Percentiles rank a stretch among this genome's conserved stretches.
Conservation (phyloP, 2,888 invertebrate genomes). For the Axea sp. region DNA sequence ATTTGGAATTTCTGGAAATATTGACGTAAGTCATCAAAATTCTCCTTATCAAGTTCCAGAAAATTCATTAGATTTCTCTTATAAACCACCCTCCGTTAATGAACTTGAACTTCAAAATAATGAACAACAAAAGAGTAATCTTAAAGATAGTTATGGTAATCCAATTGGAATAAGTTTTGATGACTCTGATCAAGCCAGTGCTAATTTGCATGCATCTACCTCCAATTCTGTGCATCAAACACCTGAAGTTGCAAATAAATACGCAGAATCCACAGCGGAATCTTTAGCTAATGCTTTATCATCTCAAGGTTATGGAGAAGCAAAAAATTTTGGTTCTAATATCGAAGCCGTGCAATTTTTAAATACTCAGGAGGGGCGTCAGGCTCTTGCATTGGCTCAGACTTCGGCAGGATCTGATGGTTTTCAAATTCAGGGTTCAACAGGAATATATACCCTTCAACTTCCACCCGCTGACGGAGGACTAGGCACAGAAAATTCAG, state of each 20-base stretch:
- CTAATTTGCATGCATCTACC: constrained; percentile 38
- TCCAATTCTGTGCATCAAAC: constrained; percentile 54
- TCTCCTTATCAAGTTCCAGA: constrained; percentile 55
- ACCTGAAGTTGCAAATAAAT: constrained; percentile 12
- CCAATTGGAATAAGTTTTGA: constrained; percentile 66
- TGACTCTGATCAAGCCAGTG: constrained; percentile 51
- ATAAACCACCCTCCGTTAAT: constrained; percentile 67
- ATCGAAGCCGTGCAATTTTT: constrained; percentile 72
- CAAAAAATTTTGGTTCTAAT: constrained; percentile 68
- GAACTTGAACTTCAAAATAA: constrained; percentile 70
- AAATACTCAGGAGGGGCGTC: constrained; percentile 70
- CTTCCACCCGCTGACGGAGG: constrained; percentile 85
- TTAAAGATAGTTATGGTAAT: constrained; percentile 76
- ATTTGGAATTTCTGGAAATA: constrained; percentile 15
- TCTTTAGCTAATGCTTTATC: constrained; percentile 67
- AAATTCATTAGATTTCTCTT: constrained; percentile 45
- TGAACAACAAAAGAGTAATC: constrained; percentile 67
- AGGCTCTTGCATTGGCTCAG: constrained; percentile 71
- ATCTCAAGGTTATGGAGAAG: constrained; percentile 68
- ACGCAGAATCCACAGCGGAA: constrained; percentile 36
- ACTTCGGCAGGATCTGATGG: constrained; percentile 69
- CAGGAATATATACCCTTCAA: constrained; percentile 86
- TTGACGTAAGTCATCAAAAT: constrained; percentile 32
- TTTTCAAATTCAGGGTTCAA: constrained; percentile 80
- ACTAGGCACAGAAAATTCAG: constrained; percentile 79